A percentile compares a stretch with the other conserved stretches of the same genome.
phyloP scores from a whole-genome alignment of 2,113 vertebrate genomes.

The Indicator indicator region DNA sequence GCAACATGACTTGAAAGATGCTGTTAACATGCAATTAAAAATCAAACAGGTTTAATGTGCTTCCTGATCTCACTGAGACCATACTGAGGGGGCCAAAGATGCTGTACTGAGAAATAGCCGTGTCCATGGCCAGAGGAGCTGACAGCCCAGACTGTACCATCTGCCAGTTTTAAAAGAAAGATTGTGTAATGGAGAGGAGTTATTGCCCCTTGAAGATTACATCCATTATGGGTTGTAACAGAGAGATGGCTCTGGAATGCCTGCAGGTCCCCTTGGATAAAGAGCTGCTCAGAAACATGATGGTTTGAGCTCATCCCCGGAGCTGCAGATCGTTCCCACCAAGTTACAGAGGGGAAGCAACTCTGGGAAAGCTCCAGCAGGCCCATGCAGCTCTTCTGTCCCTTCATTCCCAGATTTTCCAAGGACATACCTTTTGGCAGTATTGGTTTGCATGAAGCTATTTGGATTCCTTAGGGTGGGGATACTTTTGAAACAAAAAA shows the following conservation, averaged over 20 bases:
- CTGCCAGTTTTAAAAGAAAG: slow-evolving; percentile 37
- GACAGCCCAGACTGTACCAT: neutral
- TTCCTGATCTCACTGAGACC: neutral
- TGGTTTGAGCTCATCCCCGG: neutral
- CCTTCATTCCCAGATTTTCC: neutral
- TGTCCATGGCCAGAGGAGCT: neutral
- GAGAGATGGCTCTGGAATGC: slow-evolving; percentile 14
- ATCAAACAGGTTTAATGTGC: neutral
- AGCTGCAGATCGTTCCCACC: neutral
- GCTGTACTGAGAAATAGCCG: neutral
- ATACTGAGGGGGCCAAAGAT: neutral
- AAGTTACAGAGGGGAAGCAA: neutral
- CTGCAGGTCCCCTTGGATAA: neutral
- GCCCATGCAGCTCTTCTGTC: neutral
- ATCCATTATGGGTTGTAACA: slow-evolving; percentile 34
- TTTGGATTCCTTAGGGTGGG: neutral
- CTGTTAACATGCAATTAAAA: slow-evolving; percentile 44
- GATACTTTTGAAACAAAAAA: neutral
- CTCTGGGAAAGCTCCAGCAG: neutral
- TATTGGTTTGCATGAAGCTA: neutral
- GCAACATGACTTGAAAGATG: slow-evolving; percentile 47
- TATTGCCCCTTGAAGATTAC: slow-evolving; percentile 55
- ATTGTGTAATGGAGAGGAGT: slow-evolving; percentile 68
- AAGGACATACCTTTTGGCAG: neutral
- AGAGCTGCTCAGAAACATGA: neutral